Conservation (phyloP, 2,797 vertebrate species). For the Bovichtus variegatus region DNA sequence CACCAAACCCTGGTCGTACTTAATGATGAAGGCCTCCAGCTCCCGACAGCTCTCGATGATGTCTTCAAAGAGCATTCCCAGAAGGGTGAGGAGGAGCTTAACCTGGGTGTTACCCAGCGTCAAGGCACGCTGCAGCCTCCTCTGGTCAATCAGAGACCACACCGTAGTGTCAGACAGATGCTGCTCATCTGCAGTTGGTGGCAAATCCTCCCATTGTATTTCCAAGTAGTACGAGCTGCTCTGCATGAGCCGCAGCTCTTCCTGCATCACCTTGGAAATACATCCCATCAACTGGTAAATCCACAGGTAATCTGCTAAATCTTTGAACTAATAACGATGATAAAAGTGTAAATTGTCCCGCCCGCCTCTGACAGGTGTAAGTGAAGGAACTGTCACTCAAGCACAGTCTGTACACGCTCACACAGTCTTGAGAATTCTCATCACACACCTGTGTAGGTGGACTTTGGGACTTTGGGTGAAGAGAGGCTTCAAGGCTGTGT, state of each 20-base stretch:
- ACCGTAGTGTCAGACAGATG: not conserved
- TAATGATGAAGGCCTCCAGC: not conserved
- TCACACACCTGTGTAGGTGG: not conserved
- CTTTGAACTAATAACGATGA: not conserved
- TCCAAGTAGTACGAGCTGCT: constrained; percentile 24
- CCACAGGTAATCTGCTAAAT: not conserved
- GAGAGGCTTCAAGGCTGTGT: too few relatives aligned
- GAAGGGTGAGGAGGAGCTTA: constrained; percentile 3
- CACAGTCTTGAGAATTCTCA: not conserved
- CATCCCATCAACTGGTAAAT: not conserved
- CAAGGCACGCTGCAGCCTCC: not conserved
- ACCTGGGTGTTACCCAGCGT: not conserved
- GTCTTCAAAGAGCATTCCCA: not conserved
- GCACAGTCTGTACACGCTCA: not conserved
- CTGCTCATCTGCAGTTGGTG: not conserved
- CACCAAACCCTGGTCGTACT: not conserved
- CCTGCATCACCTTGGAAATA: constrained; percentile 8
- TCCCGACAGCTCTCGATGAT: not conserved
- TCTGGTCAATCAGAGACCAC: not conserved
- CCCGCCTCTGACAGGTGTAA: not conserved
- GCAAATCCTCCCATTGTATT: not conserved
- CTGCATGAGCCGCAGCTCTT: constrained; percentile 18
- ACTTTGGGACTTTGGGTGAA: too few relatives aligned
- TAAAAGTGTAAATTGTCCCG: not conserved
- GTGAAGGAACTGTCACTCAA: not conserved